Base-by-base conservation (phyloP, 2,888 invertebrate genomes). In the Mythimna albipuncta region DNA sequence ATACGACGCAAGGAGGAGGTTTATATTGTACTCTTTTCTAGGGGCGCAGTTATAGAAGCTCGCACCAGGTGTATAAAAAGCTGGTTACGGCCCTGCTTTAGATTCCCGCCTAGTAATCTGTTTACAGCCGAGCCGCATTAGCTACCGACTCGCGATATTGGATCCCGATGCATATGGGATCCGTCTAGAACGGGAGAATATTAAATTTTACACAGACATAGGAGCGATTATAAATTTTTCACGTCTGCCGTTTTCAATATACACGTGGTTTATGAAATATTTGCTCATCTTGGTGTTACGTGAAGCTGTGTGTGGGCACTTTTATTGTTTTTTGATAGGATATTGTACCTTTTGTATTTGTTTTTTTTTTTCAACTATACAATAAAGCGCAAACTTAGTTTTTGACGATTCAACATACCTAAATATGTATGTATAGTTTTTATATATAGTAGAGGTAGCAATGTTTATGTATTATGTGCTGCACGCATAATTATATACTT, bases 101-200 rank as follows among this genome's bases (percentile, higher is more conserved):
- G 66, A 64, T 65, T 69, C 65, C 73, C 73, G 71, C 79, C 77
- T 80, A 79, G 70, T 87, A 86, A 86, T 87, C 83, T 85, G 84
- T 88, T 87, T 83, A 85, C 81, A 65, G 76, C 69, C 75, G 81
- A 82, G 82, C 69, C 77, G 80, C 77, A 85, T 87, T 89, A 89
- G 83, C 77, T 75, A 57, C 75, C 70, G 73, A 78, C 82, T 74
- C 74, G 72, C 80, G 74, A 83, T 88, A 88, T 88, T 84, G 85
- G 81, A 85, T 85, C 79, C 65, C 81, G 83, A 72, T 85, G 86
- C 85, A 88, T 85, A 69, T 70, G 77, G 77, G 65, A 69, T 72
- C 73, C 58, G 69, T 68, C 76, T 79, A 65, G 64, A 67, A 68
- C 70, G 62, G 68, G 67, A 77, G 75, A 81, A 85, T 83, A 82